Conservation (phyloP, 2,797 vertebrate genomes). For the Gobio occitaniae region DNA sequence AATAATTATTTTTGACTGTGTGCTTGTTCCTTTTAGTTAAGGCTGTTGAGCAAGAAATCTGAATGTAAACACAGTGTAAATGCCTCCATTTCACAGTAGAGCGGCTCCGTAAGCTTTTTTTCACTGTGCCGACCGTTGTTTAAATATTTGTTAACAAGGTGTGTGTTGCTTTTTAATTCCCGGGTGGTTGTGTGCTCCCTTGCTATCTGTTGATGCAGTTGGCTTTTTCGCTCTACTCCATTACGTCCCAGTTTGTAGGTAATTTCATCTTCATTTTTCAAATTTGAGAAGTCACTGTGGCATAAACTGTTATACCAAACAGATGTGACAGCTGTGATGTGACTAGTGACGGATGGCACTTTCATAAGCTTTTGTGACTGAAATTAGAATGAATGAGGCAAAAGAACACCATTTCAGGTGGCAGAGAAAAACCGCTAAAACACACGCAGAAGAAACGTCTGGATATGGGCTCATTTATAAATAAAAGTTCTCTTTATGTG, state of each 20-base stretch:
- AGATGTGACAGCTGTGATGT: conserved; percentile 27
- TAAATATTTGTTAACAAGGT: conserved; percentile 64
- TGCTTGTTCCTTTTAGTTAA: conserved; percentile 58
- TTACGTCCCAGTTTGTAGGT: conserved; percentile 47
- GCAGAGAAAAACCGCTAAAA: conserved; percentile 9
- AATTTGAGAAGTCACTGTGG: conserved; percentile 47
- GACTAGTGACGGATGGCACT: conserved; percentile 24
- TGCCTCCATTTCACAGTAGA: conserved; percentile 60
- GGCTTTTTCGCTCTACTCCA: conserved; percentile 39
- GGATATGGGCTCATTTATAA: conserved; percentile 52
- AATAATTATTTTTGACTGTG: conserved; percentile 52
- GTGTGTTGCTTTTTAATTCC: conserved; percentile 56
- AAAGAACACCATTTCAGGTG: conserved; percentile 20
- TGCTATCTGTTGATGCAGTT: conserved; percentile 22
- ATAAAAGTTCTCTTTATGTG: conserved; percentile 52
- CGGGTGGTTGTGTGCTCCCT: conserved; percentile 27
- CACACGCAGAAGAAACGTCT: conserved; percentile 33
- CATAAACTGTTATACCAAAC: conserved; percentile 28
- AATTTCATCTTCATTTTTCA: conserved; percentile 54
- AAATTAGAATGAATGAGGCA: conserved; percentile 22
- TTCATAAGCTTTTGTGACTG: conserved; percentile 11
- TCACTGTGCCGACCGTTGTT: conserved; percentile 52
- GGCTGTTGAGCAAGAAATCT: conserved; percentile 60
- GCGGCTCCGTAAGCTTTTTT: conserved; percentile 39
- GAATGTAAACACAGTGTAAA: conserved; percentile 55